Evolutionary conservation across 2,797 vertebrate genomes (phyloP).

Genomic region (Hoplostethus atlanticus): DNA sequence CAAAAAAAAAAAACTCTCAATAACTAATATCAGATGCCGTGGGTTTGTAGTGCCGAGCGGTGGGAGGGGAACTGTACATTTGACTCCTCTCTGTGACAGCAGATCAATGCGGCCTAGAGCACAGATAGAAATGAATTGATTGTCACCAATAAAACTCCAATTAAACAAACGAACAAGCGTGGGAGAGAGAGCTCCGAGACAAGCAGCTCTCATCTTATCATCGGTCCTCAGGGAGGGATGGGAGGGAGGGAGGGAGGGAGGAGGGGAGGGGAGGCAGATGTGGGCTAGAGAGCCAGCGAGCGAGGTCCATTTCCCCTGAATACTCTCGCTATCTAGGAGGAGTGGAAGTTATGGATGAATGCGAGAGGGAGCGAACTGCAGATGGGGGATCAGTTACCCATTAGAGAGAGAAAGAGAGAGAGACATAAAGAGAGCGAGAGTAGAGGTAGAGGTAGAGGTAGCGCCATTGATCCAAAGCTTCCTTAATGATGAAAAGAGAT

Average conservation of each 20-base stretch:
- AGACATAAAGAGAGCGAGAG: constrained; percentile 27
- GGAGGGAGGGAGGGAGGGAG: constrained; percentile 15
- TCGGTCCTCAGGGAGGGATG: constrained; percentile 65
- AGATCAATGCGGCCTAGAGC: constrained; percentile 82
- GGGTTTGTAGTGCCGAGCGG: constrained; percentile 35
- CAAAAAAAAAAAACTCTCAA: constrained; percentile 23
- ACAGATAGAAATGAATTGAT: constrained; percentile 86
- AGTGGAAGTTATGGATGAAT: constrained; percentile 63
- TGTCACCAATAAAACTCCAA: constrained; percentile 88
- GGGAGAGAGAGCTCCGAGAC: constrained; percentile 60
- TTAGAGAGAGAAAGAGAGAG: constrained; percentile 42
- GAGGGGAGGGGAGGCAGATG: constrained; percentile 39
- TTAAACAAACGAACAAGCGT: constrained; percentile 82
- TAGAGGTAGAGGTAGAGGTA: constrained; percentile 28
- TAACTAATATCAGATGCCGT: constrained; percentile 35
- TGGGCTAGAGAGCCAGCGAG: constrained; percentile 27
- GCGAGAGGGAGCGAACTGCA: constrained; percentile 44
- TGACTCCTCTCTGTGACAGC: constrained; percentile 79
- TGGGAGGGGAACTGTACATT: constrained; percentile 73
- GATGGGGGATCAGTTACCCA: constrained; percentile 45
- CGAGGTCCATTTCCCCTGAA: constrained; percentile 59
- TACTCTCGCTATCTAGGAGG: constrained; percentile 46
- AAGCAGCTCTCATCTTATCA: constrained; percentile 75
- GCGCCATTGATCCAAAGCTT: constrained; percentile 72
- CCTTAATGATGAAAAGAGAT: constrained; percentile 75